These are phyloP conservation scores for Caenorhabditis drosophilae DNA, from an alignment of 2,888 invertebrate genomes.

Conservation along the genomic window DNA sequence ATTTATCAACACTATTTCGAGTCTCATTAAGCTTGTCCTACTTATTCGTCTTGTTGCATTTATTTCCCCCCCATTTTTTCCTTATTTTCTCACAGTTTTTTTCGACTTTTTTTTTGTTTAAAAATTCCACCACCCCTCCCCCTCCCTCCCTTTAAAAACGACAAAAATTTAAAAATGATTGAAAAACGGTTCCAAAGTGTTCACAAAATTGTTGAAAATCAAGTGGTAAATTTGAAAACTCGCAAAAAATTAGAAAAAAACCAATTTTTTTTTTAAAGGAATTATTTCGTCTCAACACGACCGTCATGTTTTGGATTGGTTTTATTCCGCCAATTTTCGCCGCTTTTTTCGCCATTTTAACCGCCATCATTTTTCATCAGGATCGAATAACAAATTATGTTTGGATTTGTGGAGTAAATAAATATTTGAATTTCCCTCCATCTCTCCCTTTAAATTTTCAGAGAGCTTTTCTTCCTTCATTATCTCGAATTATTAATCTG, in stretches of 20 bases:
- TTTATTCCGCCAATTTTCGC: constrained; percentile 63
- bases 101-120: too few species aligned
- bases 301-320: constrained; percentile 54
- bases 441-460: too few species aligned
- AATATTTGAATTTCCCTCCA: too few species aligned
- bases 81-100: too few species aligned
- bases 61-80: too few species aligned
- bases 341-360: constrained; percentile 57
- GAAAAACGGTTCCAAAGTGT: constrained; percentile 30
- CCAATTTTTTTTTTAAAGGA: constrained; percentile 12
- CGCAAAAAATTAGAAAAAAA: background rate
- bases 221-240: constrained; percentile 11
- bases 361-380: constrained; percentile 61
- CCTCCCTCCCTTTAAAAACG: too few species aligned
- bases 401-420: constrained; percentile 64
- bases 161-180: constrained; percentile 9
- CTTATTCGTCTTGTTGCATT: too few species aligned
- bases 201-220: constrained; percentile 15
- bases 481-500: constrained; percentile 65
- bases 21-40: too few species aligned
- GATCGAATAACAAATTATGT: constrained; percentile 61
- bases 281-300: constrained; percentile 40
- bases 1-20: constrained; percentile 64
- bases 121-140: too few species aligned
- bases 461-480: constrained; percentile 62